phyloP scores from a whole-genome alignment of 2,113 vertebrate species.

The Proterorhinus semilunaris region DNA sequence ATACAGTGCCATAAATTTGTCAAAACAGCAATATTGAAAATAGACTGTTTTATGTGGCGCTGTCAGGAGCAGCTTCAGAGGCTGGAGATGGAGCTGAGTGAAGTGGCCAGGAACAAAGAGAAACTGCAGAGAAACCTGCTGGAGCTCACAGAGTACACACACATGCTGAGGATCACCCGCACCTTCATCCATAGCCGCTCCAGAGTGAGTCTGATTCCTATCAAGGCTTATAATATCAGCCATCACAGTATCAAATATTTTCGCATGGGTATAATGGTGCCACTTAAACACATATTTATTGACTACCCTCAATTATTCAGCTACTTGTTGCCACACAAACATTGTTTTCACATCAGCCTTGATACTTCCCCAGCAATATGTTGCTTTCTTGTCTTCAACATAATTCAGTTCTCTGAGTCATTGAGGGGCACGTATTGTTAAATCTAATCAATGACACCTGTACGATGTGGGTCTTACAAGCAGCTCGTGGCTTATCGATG shows the following conservation, averaged over 20 bases:
- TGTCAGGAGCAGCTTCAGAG: conserved; percentile 92
- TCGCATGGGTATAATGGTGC: too few relatives aligned
- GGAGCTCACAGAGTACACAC: conserved; percentile 90
- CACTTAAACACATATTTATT: too few relatives aligned
- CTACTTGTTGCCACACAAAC: background rate
- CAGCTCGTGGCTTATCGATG: conserved; percentile 30
- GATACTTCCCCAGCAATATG: background rate
- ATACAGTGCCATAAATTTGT: background rate
- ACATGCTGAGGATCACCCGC: conserved; percentile 88
- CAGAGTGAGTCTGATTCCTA: conserved; percentile 77
- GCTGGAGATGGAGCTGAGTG: conserved; percentile 91
- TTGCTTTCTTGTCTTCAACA: conserved; percentile 27
- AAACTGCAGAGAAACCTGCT: conserved; percentile 90
- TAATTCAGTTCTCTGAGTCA: conserved; percentile 25
- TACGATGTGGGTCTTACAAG: conserved; percentile 20
- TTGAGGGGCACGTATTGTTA: background rate
- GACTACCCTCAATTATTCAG: background rate
- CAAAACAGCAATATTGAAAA: background rate
- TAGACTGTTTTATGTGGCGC: conserved; percentile 1
- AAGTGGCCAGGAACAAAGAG: conserved; percentile 94
- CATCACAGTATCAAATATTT: too few relatives aligned
- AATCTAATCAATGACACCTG: conserved; percentile 41
- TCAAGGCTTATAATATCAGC: too few relatives aligned
- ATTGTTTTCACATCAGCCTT: conserved; percentile 8
- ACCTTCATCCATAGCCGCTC: conserved; percentile 83